Percentiles rank a stretch among this genome's conserved stretches.
These are phyloP conservation scores for Acronicta psi DNA, from an alignment of 2,888 invertebrate species.

Conservation along the genomic window DNA sequence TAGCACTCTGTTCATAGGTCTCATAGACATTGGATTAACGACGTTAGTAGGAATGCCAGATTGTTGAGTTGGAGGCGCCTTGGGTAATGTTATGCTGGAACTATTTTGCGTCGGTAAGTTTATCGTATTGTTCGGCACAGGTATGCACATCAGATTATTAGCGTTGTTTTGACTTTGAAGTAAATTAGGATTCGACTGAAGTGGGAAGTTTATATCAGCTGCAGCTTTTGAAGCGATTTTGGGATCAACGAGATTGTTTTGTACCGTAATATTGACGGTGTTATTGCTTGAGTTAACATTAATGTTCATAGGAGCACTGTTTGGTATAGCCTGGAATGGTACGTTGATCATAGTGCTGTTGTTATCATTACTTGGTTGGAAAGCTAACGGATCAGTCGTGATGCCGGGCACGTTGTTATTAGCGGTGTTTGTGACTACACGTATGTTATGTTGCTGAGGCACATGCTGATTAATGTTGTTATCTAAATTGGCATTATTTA, in stretches of 20 bases:
- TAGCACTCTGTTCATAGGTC: constrained; percentile 94
- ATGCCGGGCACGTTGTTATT: constrained; percentile 76
- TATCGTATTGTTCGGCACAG: constrained; percentile 83
- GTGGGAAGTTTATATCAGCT: constrained; percentile 80
- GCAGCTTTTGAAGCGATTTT: constrained; percentile 84
- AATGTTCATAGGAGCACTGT: constrained; percentile 87
- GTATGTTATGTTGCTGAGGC: constrained; percentile 84
- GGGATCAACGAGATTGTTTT: constrained; percentile 85
- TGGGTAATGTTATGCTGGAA: constrained; percentile 90
- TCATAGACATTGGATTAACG: constrained; percentile 91
- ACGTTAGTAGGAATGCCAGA: constrained; percentile 92
- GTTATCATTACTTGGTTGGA: constrained; percentile 82
- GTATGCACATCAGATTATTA: constrained; percentile 83
- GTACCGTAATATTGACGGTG: constrained; percentile 85
- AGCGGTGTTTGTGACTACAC: constrained; percentile 82
- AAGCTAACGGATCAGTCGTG: constrained; percentile 74
- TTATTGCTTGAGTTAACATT: constrained; percentile 87
- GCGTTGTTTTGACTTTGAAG: constrained; percentile 77
- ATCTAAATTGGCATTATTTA: constrained; percentile 76
- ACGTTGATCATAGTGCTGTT: constrained; percentile 85
- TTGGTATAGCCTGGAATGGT: constrained; percentile 86
- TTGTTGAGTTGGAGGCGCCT: constrained; percentile 89
- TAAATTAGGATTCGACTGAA: constrained; percentile 76
- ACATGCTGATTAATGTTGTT: constrained; percentile 81
- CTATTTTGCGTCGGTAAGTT: constrained; percentile 85